Conservation (phyloP, 2,888 invertebrate species). For the Oligia fasciuncula region DNA sequence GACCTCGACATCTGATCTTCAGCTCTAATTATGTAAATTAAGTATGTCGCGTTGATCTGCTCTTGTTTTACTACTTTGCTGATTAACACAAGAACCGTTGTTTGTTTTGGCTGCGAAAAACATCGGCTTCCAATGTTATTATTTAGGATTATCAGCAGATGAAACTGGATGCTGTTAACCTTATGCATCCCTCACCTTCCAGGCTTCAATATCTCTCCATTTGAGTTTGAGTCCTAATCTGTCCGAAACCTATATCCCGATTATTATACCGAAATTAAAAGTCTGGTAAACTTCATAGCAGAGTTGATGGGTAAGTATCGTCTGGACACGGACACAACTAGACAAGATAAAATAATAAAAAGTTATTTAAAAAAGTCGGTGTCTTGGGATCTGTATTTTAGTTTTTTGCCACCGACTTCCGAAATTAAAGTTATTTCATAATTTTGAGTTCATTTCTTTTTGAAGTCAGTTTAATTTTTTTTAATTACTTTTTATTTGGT, state of each 20-base stretch:
- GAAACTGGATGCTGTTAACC: neutral
- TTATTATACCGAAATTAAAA: no score
- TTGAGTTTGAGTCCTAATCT: no score
- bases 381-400: no score
- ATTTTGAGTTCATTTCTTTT: no score
- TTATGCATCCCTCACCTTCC: no score
- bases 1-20: conserved; percentile 11
- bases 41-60: neutral
- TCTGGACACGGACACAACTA: neutral
- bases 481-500: no score
- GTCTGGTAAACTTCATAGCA: neutral
- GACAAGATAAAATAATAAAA: no score
- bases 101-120: neutral
- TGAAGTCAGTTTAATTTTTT: no score
- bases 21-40: neutral
- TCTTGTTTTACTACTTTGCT: neutral
- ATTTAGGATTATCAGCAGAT: neutral
- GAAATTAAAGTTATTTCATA: no score
- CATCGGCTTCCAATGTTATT: neutral
- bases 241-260: no score
- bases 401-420: no score
- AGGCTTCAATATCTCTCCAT: neutral
- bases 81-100: neutral
- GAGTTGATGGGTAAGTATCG: neutral
- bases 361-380: no score